Evolutionary conservation across 2,888 invertebrate species (phyloP), one percentile per base, ranked within the genome.

Genomic region (Nasonovia ribisnigri): DNA sequence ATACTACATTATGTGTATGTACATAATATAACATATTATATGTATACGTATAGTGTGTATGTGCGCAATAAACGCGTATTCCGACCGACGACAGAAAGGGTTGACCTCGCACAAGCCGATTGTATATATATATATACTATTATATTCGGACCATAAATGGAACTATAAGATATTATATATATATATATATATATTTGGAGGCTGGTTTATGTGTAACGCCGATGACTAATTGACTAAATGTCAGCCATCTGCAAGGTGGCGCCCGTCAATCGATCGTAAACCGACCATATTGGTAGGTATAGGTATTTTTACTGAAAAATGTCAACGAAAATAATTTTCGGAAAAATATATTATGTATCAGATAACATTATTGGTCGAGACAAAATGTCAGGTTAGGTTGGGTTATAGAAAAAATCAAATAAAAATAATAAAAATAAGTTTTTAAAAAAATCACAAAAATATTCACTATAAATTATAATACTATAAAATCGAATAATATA

Each of bases 121-220:
- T 84, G 36, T 24, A 54, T 20, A 54, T 54, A 54, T 24, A 54
- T 54, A 5, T 26, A 6, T 57, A 57, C 6, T 57, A 57, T 57
- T 57, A 57, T 60, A 46, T 90, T 90, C 93, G 86, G n/a, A 90
- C 93, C 93, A 87, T 93, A 93, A 90, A 93, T 90, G 93, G 93
- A 90, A 93, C 48, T 90, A 93, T 77, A 36, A 36, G 6, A 5
- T 77, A n/a, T n/a, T n/a, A n/a, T n/a, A n/a, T n/a, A n/a, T n/a
- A n/a, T n/a, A 36, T 36, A 77, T 42, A 36, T 20, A 36, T 77
- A 67, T 93, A 93, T 84, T 86, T 86, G 60, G 57, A 84, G 67
- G 84, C 87, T 87, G 67, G 60, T 86, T 84, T 29, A 29, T 36
- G 48, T 48, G 87, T 92, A 77, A 77, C 60, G 29, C 86, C 26